Evolutionary conservation across 2,797 vertebrate species (phyloP), one percentile per base, ranked within the genome.

Genomic region (Psittacula derbiana): DNA sequence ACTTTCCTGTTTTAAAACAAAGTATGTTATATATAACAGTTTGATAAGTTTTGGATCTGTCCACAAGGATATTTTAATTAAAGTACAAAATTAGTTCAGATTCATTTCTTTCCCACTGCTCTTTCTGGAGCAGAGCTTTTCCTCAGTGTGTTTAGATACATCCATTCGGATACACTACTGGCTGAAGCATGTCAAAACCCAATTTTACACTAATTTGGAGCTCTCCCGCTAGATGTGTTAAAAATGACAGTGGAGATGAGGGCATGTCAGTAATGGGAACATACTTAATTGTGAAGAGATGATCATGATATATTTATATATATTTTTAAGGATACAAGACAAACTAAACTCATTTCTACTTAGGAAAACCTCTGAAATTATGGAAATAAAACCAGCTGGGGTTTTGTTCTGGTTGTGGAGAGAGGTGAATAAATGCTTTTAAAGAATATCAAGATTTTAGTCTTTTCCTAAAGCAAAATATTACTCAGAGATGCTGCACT

Each of bases 401-500:
- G 33, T 92, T 93, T 85, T 80, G 61, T 16, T 91, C 66, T 60
- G 81, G 70, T 90, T 87, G 87, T 67, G 69, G 86, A 60, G 71
- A 82, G 23, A 93, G 74, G 88, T 93, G 64, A 90, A 95, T 62
- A 93, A 88, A 96, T 84, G 62, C 27, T 66, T 78, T 11, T 41
- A 44, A 24, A 16, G 19, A 71, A 47, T 50, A 65, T 76, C 46
- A 87, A 90, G 52, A 55, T 92, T 95, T 95, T 86, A 93, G 90
- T 82, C 88, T 95, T 96, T 93, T 95, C 87, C 95, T 92, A 96
- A 31, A 96, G 86, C 95, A 96, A 94, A 95, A 88, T 96, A 96
- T 97, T 91, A 95, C 94, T 96, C 88, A 90, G 91, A 97, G 95
- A 97, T 95, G 97, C 96, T 97, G 95, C 94, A 95, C 91, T 95